A percentile compares a stretch with the other conserved stretches of the same genome.
These are phyloP conservation scores for Polydrusus pterygomalis DNA, from an alignment of 2,888 invertebrate species.

Conservation along the genomic window DNA sequence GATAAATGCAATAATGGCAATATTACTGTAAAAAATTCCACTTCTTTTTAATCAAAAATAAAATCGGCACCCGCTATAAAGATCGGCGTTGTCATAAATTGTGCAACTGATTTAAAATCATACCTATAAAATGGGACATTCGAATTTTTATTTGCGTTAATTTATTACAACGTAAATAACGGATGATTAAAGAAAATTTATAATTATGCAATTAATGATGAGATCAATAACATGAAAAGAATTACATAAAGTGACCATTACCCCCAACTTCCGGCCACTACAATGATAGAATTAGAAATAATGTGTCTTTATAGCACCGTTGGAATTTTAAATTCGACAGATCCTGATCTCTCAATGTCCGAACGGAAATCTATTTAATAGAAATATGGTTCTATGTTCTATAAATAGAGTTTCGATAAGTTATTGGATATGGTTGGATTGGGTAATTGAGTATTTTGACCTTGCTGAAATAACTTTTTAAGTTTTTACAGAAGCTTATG, in stretches of 20 bases:
- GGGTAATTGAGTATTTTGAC: not conserved
- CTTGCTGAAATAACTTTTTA: not conserved
- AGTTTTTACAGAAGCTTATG: too few relatives aligned
- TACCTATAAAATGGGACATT: not conserved
- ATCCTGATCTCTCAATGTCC: not conserved
- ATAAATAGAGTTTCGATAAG: not conserved
- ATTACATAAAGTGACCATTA: slow-evolving; percentile 28
- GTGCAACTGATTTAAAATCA: too few relatives aligned
- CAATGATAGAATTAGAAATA: not conserved
- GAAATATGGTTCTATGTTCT: not conserved
- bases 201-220: not conserved
- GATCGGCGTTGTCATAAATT: too few relatives aligned
- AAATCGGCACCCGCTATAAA: too few relatives aligned
- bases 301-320: slow-evolving; percentile 6
- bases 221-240: slow-evolving; percentile 26
- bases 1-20: too few relatives aligned
- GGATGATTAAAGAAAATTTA: not conserved
- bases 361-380: slow-evolving; percentile 1
- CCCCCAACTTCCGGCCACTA: slow-evolving; percentile 29
- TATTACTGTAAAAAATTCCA: too few relatives aligned
- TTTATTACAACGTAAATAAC: not conserved
- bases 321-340: slow-evolving; percentile 1
- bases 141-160: not conserved
- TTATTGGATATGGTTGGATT: not conserved
- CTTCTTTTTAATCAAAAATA: too few relatives aligned